Evolutionary conservation across 2,797 vertebrate genomes (phyloP).

Genomic region (Odontamblyopus rebecca): DNA sequence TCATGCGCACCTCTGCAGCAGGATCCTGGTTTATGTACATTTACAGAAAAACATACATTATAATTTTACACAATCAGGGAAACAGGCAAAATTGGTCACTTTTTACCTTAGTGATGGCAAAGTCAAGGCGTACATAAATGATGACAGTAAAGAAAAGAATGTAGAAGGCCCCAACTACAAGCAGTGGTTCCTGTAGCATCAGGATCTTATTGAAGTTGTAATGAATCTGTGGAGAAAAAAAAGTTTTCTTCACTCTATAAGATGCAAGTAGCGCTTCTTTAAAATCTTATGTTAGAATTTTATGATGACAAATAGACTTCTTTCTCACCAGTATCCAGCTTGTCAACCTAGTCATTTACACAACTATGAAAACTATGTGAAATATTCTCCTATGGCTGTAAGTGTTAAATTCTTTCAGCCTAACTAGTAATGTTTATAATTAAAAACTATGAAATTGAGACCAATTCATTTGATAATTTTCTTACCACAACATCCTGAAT

Average conservation of each 20-base stretch:
- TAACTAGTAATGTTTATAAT: background rate
- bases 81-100: background rate
- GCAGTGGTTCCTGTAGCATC: constrained; percentile 96
- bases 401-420: background rate
- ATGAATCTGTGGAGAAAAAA: constrained; percentile 80
- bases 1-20: constrained; percentile 97
- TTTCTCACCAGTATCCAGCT: background rate
- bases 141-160: constrained; percentile 98
- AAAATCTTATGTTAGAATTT: background rate
- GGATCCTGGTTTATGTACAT: constrained; percentile 82
- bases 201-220: constrained; percentile 97
- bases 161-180: constrained; percentile 96
- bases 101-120: constrained; percentile 96
- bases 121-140: constrained; percentile 95
- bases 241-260: background rate
- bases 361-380: background rate
- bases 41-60: background rate
- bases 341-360: background rate
- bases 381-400: background rate
- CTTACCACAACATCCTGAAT: constrained; percentile 97
- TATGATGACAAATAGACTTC: background rate
- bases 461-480: background rate
- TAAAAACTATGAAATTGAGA: background rate
- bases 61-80: background rate
- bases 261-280: background rate